Evolutionary conservation across 1,140 invertebrate genomes (phyloP).

Genomic region (Araneus ventricosus): DNA sequence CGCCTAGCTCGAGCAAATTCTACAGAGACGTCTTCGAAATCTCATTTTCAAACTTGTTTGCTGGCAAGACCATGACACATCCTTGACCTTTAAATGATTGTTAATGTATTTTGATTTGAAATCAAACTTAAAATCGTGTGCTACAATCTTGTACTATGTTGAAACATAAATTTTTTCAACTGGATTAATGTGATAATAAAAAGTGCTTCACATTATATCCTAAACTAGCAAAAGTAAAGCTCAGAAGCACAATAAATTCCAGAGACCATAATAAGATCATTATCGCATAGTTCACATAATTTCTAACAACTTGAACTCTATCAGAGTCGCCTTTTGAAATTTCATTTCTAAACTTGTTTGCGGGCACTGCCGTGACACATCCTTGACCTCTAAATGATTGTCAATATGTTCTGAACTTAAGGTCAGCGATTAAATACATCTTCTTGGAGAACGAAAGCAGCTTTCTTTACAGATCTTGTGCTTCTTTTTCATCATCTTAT

Average conservation of each 20-base stretch:
- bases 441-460: not conserved
- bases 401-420: conserved; percentile 53
- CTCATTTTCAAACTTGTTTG: conserved; percentile 7
- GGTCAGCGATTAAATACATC: conserved; percentile 54
- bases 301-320: not conserved
- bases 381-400: conserved; percentile 63
- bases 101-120: conserved; percentile 39
- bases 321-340: not conserved
- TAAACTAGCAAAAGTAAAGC: no score
- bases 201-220: no score
- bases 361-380: not conserved
- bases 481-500: not conserved
- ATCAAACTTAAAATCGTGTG: no score
- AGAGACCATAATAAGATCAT: not conserved
- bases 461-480: conserved; percentile 11
- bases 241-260: not conserved
- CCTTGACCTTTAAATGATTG: conserved; percentile 59
- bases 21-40: not conserved
- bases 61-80: not conserved
- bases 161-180: no score
- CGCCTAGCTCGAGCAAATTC: not conserved
- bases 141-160: no score
- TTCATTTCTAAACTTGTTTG: conserved; percentile 27
- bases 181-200: no score
- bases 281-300: conserved; percentile 3